Conservation (phyloP, 2,888 invertebrate species). For the Temnothorax unifasciatus region DNA sequence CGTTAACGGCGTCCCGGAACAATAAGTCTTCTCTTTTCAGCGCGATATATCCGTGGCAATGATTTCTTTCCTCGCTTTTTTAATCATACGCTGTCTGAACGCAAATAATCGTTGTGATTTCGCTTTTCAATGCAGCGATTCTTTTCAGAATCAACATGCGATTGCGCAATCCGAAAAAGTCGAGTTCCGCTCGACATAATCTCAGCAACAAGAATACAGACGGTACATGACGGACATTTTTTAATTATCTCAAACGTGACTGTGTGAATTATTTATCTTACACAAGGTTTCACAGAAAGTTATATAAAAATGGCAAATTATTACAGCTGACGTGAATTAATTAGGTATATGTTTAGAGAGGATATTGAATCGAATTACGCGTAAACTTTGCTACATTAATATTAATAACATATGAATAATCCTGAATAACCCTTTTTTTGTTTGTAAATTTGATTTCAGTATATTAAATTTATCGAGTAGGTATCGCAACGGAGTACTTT, state of each 20-base stretch:
- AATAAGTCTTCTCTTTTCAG: background rate
- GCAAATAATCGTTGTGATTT: slow-evolving; percentile 14
- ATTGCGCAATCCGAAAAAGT: slow-evolving; percentile 22
- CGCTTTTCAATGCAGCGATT: slow-evolving; percentile 14
- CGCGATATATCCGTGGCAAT: background rate
- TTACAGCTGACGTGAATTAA: background rate
- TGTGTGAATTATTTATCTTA: slow-evolving; percentile 1
- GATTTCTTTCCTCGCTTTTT: background rate
- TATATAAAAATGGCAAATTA: background rate
- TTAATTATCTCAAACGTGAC: background rate
- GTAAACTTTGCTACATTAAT: background rate
- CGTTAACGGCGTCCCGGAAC: too few species aligned
- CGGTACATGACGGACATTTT: background rate
- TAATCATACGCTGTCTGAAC: slow-evolving; percentile 1
- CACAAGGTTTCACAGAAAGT: background rate
- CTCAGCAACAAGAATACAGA: background rate
- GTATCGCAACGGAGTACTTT: slow-evolving; percentile 2
- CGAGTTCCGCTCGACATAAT: background rate
- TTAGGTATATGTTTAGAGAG: background rate
- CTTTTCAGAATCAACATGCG: background rate
- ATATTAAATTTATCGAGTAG: slow-evolving; percentile 13
- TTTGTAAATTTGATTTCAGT: background rate
- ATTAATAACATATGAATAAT: slow-evolving; percentile 22
- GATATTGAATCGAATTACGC: slow-evolving; percentile 4
- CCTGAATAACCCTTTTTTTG: background rate